These are phyloP conservation scores for Synergus umbraculus DNA, from an alignment of 2,888 invertebrate species.

Conservation along the genomic window DNA sequence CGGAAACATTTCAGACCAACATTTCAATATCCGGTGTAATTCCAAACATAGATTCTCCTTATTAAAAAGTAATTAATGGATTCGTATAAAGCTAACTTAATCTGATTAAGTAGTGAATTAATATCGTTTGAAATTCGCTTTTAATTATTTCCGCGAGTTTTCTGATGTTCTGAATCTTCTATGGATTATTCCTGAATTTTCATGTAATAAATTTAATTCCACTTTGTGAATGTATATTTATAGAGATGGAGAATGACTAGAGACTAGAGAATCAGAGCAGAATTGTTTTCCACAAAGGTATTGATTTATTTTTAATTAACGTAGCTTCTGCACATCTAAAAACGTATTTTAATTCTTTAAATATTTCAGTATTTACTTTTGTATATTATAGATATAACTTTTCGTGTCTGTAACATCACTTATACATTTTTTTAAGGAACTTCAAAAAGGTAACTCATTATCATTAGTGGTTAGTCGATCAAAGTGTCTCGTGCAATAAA, in stretches of 20 bases:
- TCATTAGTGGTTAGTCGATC: constrained; percentile 15
- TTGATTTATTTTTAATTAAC: too few relatives aligned
- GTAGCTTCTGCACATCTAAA: too few relatives aligned
- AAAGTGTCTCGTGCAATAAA: constrained; percentile 17
- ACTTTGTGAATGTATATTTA: too few relatives aligned
- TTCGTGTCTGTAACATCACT: neutral
- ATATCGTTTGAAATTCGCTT: neutral
- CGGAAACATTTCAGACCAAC: neutral
- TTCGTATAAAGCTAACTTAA: neutral
- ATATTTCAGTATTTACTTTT: too few relatives aligned
- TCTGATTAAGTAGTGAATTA: neutral
- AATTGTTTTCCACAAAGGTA: too few relatives aligned
- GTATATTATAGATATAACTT: neutral
- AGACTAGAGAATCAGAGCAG: too few relatives aligned
- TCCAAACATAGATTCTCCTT: neutral
- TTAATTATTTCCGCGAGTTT: neutral
- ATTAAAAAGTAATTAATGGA: neutral
- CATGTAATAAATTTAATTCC: too few relatives aligned
- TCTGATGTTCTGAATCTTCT: too few relatives aligned
- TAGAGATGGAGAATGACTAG: too few relatives aligned
- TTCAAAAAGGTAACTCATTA: constrained; percentile 17
- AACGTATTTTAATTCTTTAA: too few relatives aligned
- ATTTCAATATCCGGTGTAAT: neutral
- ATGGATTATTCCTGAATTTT: too few relatives aligned
- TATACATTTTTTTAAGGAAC: neutral